phyloP scores from a whole-genome alignment of 2,888 invertebrate genomes.

The Rhimphoctona megacephalus region DNA sequence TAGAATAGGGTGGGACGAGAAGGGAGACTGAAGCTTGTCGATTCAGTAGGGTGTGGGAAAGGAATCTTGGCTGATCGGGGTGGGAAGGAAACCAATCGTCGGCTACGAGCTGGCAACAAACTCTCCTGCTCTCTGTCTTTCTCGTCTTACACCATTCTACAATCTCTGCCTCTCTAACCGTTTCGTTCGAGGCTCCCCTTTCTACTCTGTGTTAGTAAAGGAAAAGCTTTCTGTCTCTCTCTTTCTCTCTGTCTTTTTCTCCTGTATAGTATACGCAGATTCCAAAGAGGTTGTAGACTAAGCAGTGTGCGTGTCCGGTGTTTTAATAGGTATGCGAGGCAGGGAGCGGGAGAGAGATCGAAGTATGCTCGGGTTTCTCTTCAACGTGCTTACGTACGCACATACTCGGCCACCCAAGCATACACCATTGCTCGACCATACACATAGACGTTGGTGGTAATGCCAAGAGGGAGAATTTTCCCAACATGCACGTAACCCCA shows the following conservation, averaged over 20 bases:
- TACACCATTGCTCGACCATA: not conserved
- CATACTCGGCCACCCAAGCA: constrained; percentile 3
- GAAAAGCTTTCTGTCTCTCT: constrained; percentile 1
- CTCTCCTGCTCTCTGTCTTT: constrained; percentile 34
- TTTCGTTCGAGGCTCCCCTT: constrained; percentile 9
- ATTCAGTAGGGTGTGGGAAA: constrained; percentile 69
- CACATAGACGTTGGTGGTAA: constrained; percentile 20
- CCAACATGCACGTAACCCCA: constrained; percentile 9
- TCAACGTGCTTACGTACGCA: not conserved
- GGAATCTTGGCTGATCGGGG: constrained; percentile 69
- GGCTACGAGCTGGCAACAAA: constrained; percentile 69
- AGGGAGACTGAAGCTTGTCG: constrained; percentile 62
- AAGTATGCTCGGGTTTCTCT: constrained; percentile 42
- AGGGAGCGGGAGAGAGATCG: constrained; percentile 24
- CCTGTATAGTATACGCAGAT: not conserved
- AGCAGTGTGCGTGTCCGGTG: constrained; percentile 58
- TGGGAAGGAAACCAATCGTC: constrained; percentile 84
- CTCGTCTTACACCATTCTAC: constrained; percentile 12
- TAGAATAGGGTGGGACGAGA: constrained; percentile 57
- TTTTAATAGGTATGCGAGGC: constrained; percentile 59
- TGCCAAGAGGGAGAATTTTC: constrained; percentile 47
- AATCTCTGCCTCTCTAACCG: not conserved
- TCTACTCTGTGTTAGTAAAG: not conserved
- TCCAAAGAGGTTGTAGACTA: not conserved
- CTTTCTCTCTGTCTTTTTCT: not conserved